Percentiles rank a stretch among this genome's conserved stretches.
Conservation (phyloP, 2,888 invertebrate genomes). For the Euplexia lucipara region DNA sequence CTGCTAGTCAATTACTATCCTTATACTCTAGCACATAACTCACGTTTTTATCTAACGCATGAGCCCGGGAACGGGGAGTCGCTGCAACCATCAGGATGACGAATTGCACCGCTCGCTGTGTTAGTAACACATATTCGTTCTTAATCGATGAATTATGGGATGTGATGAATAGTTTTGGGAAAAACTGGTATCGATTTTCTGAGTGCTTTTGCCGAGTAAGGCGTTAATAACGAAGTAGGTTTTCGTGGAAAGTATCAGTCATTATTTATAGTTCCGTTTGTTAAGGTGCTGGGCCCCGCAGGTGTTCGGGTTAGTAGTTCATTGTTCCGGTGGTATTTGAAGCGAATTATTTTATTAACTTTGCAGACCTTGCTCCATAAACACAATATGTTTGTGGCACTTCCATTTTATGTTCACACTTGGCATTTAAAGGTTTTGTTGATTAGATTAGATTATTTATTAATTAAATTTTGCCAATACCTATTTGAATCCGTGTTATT, state of each 20-base stretch:
- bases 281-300: conserved; percentile 48
- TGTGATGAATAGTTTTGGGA: conserved; percentile 52
- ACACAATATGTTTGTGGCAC: conserved; percentile 56
- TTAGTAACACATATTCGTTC: conserved; percentile 57
- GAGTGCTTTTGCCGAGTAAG: conserved; percentile 61
- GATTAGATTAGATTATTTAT: conserved; percentile 59
- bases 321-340: conserved; percentile 73
- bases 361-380: conserved; percentile 71
- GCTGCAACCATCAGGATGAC: conserved; percentile 76
- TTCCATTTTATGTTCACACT: conserved; percentile 50
- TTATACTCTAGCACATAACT: conserved; percentile 79
- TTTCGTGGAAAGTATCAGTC: conserved; percentile 52
- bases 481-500: conserved; percentile 26
- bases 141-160: conserved; percentile 59
- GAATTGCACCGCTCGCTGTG: conserved; percentile 71
- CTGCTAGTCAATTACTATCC: conserved; percentile 79
- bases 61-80: conserved; percentile 78
- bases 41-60: conserved; percentile 73
- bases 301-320: conserved; percentile 64
- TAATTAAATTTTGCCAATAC: conserved; percentile 19
- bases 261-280: conserved; percentile 48
- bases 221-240: conserved; percentile 22
- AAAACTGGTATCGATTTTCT: conserved; percentile 51
- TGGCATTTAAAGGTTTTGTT: conserved; percentile 59
- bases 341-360: conserved; percentile 62